Evolutionary conservation across 2,113 vertebrate genomes (phyloP), one percentile per base, ranked within the genome.

Genomic region (Nyctereutes procyonoides): DNA sequence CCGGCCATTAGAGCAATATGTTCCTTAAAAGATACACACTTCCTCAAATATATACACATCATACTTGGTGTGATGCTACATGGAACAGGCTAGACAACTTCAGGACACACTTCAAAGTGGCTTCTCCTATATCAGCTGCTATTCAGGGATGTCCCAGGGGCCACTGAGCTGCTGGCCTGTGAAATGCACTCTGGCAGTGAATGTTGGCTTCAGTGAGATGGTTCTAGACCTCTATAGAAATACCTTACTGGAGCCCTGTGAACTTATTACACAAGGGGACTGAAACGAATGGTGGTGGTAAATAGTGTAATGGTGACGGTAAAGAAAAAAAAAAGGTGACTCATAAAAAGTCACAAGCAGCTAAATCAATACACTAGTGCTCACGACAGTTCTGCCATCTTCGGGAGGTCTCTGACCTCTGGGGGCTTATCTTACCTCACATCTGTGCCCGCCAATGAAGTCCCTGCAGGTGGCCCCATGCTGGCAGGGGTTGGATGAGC

Each of bases 401-500:
- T n/a, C 0, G 12, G 55, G 71, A 86, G 63, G 81, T 2, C 71
- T 35, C 73, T 2, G 77, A 28, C 8, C 15, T 28, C 35, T 4
- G 67, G 62, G 0, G 3, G 0, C 5, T 98, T 97, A 51, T 10
- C 73, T 28, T 14, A 99, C 99, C 99, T 99, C 96, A 1, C 99
- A 99, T 81, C 98, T 94, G 96, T 99, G 99, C 32, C 98, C 98
- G 0, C 98, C 98, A 48, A 99, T 95, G 97, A 99, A 99, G 95
- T 99, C 99, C 22, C 51, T 79, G 98, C 99, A 99, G 80, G 98
- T 99, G 67, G 99, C 99, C 3, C 99, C 99, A 0, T 99, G 99
- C 97, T 98, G 99, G 97, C 99, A 99, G 13, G 99, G 99, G 93
- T 98, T 99, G 82, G 99, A 99, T 0, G 98, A 95, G 0, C 99